phyloP scores from a whole-genome alignment of 2,888 invertebrate species.

The Allygus modestus region DNA sequence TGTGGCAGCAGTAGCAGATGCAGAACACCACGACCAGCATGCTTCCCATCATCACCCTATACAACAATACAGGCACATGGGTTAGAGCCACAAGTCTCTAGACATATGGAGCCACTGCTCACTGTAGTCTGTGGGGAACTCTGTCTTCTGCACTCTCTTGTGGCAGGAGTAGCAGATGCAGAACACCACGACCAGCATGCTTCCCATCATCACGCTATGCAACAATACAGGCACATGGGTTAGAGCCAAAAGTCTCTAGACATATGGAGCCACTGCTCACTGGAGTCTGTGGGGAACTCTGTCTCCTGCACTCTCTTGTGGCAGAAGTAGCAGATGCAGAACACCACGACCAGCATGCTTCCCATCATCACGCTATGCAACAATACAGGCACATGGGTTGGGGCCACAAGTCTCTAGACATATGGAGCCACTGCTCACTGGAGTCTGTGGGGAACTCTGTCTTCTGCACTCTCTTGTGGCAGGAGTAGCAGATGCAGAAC shows the following conservation, averaged over 20 bases:
- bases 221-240: constrained; percentile 65
- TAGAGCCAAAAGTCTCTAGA: constrained; percentile 76
- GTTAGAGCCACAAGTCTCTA: constrained; percentile 75
- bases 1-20: constrained; percentile 86
- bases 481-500: constrained; percentile 87
- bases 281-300: constrained; percentile 69
- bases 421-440: constrained; percentile 75
- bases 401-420: constrained; percentile 75
- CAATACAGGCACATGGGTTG: constrained; percentile 70
- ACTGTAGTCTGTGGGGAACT: constrained; percentile 69
- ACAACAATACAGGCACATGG: constrained; percentile 66
- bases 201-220: constrained; percentile 86
- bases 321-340: constrained; percentile 87
- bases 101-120: constrained; percentile 75
- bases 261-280: no score
- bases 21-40: constrained; percentile 86
- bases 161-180: constrained; percentile 87
- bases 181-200: constrained; percentile 86
- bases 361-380: constrained; percentile 84
- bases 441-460: constrained; percentile 70
- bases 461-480: constrained; percentile 79
- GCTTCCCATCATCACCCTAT: constrained; percentile 87
- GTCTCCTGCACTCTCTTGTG: constrained; percentile 79
- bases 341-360: constrained; percentile 85
- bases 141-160: constrained; percentile 77